Conservation (phyloP, 2,797 vertebrate species). For the Vultur gryphus region DNA sequence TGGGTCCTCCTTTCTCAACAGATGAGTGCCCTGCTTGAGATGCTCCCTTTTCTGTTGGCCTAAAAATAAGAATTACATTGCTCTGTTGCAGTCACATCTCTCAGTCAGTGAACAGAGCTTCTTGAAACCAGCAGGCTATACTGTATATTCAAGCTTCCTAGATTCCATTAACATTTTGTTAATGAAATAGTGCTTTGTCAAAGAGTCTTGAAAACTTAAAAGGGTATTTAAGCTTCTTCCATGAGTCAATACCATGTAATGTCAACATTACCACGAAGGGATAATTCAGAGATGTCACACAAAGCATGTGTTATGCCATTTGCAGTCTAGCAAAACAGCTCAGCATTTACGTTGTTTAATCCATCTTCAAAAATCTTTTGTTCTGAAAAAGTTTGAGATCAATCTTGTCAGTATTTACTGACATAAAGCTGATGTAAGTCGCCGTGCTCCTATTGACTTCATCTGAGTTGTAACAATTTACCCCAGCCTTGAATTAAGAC, state of each 20-base stretch:
- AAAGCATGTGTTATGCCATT: constrained; percentile 55
- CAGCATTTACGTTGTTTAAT: constrained; percentile 50
- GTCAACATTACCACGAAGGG: constrained; percentile 51
- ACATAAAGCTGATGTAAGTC: constrained; percentile 52
- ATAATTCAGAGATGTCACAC: constrained; percentile 58
- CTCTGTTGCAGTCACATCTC: neutral
- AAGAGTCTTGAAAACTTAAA: constrained; percentile 63
- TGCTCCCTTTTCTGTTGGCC: neutral
- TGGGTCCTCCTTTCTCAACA: neutral
- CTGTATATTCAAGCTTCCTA: neutral
- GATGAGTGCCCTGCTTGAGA: neutral
- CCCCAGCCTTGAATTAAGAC: neutral
- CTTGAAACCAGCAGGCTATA: neutral
- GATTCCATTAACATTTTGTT: constrained; percentile 62
- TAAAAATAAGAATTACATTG: neutral
- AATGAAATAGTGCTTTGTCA: constrained; percentile 62
- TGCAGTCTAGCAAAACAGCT: constrained; percentile 49
- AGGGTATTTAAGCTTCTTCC: constrained; percentile 56
- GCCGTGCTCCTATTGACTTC: constrained; percentile 21
- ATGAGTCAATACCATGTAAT: constrained; percentile 58
- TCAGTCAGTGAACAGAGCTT: neutral
- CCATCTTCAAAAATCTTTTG: constrained; percentile 55
- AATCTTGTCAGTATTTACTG: constrained; percentile 41
- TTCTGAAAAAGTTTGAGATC: constrained; percentile 55
- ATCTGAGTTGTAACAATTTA: neutral